Evolutionary conservation across 64 coral and sea anemone species (phyloP).

Genomic region (Actinia equina): DNA sequence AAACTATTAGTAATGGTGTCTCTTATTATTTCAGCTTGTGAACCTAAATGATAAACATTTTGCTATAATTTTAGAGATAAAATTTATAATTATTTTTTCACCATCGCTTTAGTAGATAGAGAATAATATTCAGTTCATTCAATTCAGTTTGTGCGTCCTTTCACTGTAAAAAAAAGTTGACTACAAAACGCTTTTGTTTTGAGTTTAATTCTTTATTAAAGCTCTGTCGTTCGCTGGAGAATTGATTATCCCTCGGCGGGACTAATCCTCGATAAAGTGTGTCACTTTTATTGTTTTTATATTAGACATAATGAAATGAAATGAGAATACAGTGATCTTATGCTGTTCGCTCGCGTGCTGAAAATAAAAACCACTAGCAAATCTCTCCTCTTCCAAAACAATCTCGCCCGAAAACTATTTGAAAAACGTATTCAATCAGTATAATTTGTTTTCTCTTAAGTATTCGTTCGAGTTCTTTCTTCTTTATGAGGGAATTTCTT

Average conservation of each 20-base stretch:
- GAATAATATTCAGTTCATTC: no score
- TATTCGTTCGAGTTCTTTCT: not conserved
- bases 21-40: not conserved
- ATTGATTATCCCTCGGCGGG: not conserved
- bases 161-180: not conserved
- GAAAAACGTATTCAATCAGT: not conserved
- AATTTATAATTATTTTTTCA: not conserved
- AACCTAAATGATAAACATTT: not conserved
- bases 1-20: not conserved
- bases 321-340: not conserved
- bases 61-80: conserved; percentile 6
- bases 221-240: not conserved
- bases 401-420: not conserved
- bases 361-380: not conserved
- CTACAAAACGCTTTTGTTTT: conserved; percentile 5
- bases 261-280: not conserved
- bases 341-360: not conserved
- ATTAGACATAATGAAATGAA: not conserved
- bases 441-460: not conserved
- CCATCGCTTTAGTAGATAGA: not conserved
- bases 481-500: not conserved
- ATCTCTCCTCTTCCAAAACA: not conserved
- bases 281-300: conserved; percentile 1
- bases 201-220: conserved; percentile 14
- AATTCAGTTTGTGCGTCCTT: not conserved